These are phyloP conservation scores for Macrobrachium nipponense DNA, from an alignment of 1,140 invertebrate genomes.

Conservation along the genomic window DNA sequence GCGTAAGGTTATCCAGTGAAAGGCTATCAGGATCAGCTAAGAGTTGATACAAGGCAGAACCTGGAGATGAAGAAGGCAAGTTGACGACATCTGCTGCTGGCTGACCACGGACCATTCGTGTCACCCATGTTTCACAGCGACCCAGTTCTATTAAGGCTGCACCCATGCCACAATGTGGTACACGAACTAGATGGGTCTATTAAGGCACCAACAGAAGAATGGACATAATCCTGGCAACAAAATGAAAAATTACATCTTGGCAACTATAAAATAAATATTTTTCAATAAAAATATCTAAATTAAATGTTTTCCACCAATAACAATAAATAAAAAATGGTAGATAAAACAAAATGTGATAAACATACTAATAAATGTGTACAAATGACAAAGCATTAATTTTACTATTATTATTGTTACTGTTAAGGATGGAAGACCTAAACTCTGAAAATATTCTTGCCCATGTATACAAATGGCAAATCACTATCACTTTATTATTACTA, in stretches of 20 bases:
- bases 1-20: conserved; percentile 73
- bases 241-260: neutral
- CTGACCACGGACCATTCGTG: conserved; percentile 72
- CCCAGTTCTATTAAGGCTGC: conserved; percentile 75
- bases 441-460: neutral
- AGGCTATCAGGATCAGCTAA: conserved; percentile 76
- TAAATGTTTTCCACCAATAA: neutral
- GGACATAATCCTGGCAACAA: conserved; percentile 70
- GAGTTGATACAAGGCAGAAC: conserved; percentile 76
- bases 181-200: conserved; percentile 75
- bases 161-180: conserved; percentile 72
- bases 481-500: neutral
- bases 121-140: conserved; percentile 74
- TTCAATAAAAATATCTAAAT: neutral
- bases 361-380: too few species aligned
- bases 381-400: too few species aligned
- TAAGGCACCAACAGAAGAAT: conserved; percentile 72
- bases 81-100: conserved; percentile 71
- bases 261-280: neutral
- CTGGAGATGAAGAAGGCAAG: conserved; percentile 73
- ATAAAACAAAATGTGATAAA: too few species aligned
- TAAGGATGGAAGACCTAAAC: neutral
- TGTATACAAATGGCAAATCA: neutral
- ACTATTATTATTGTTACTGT: too few species aligned
- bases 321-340: too few species aligned